Base-by-base conservation (phyloP, 1,140 invertebrate genomes). In the Drosophila kikkawai region DNA sequence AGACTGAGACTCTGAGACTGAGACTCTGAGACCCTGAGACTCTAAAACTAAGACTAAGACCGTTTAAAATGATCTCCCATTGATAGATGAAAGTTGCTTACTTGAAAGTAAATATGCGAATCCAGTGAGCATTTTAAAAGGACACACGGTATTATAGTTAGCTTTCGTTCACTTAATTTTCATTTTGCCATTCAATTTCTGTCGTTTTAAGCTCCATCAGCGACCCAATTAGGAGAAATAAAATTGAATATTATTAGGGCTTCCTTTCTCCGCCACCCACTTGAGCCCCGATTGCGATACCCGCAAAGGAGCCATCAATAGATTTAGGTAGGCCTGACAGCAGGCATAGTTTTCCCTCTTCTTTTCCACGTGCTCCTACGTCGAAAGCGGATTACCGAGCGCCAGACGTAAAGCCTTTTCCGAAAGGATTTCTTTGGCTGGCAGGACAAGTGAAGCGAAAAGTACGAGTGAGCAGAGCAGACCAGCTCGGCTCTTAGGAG, bases 401-500 rank as follows among this genome's bases (percentile, higher is more conserved):
- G 79, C 77, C 76, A 87, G 83, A 88, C 84, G 79, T 69, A 77
- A 87, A 86, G 79, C 84, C 80, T 75, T 83, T 83, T 78, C 58
- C 77, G 77, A 88, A 87, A 83, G 76, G 80, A 87, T 87, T 87
- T 87, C 41, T 22, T 26, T 22, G 56, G 64, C 37, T 69, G 75
- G 48, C 63, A 57, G 55, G 48, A 56, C 60, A 76, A 68, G 61
- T 63, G 75, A 58, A 75, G 60, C 59, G 67, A 70, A 81, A 73
- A 63, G 60, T 41, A 41, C 51, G 58, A 47, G 15, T 11, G 45
- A 53, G 60, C 37, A 39, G 26, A 26, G 26, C 26, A 26, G 26
- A 3, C 26, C 26, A 26, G 37, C 22, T 12, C 22, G 22, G 68
- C 68, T 69, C 56, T 71, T 32, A 36, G 68, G 22, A 39, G 34